Conservation (phyloP, 2,888 invertebrate genomes). For the Ornithoptera priamus region DNA sequence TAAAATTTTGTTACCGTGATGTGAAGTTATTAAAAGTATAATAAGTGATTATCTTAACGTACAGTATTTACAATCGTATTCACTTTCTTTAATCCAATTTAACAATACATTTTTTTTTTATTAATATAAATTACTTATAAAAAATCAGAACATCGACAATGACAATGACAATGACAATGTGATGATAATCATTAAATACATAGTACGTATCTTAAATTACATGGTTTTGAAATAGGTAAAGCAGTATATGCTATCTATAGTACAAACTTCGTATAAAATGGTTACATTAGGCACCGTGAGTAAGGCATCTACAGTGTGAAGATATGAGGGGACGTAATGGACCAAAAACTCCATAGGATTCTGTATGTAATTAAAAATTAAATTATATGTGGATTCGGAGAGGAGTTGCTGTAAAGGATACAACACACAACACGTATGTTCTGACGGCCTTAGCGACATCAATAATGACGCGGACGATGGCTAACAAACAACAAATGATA, state of each 20-base stretch:
- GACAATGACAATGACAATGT: constrained; percentile 10
- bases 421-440: neutral
- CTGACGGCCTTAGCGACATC: constrained; percentile 20
- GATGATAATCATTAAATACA: constrained; percentile 30
- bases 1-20: constrained; percentile 77
- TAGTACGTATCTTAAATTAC: constrained; percentile 57
- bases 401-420: constrained; percentile 13
- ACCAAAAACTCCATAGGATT: constrained; percentile 20
- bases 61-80: constrained; percentile 30
- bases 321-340: constrained; percentile 63
- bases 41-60: constrained; percentile 21
- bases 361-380: constrained; percentile 1
- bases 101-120: constrained; percentile 24
- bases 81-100: constrained; percentile 32
- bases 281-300: constrained; percentile 88
- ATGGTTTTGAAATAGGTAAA: constrained; percentile 67
- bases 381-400: neutral
- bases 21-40: constrained; percentile 55
- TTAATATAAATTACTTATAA: constrained; percentile 20
- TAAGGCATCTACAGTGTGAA: constrained; percentile 91
- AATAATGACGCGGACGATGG: constrained; percentile 26
- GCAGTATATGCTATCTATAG: constrained; percentile 60
- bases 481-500: constrained; percentile 12
- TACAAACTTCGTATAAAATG: constrained; percentile 76
- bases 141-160: constrained; percentile 16